Conservation (phyloP, 2,888 invertebrate species). For the Trachelus stipa region DNA sequence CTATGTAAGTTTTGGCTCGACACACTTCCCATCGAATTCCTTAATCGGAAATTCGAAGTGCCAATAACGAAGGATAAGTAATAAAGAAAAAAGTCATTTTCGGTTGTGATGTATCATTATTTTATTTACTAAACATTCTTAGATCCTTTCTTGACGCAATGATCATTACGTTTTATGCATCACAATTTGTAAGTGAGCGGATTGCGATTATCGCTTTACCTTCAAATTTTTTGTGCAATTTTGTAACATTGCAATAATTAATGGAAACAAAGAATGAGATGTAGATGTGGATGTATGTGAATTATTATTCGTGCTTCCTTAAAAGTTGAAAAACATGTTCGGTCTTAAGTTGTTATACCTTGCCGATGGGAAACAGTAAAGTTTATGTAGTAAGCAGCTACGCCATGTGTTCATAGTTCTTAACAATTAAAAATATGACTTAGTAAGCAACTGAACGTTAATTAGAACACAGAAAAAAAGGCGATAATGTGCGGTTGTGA, state of each 20-base stretch:
- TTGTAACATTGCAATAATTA: neutral
- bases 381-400: slow-evolving; percentile 1
- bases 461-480: slow-evolving; percentile 1
- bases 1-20: neutral
- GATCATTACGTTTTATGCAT: neutral
- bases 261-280: neutral
- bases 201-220: neutral
- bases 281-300: neutral
- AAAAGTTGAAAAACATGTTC: neutral
- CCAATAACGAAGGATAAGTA: neutral
- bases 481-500: slow-evolving; percentile 6
- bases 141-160: neutral
- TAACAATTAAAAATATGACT: slow-evolving; percentile 24
- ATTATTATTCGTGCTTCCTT: neutral
- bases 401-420: slow-evolving; percentile 40
- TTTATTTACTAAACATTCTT: neutral
- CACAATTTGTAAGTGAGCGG: neutral
- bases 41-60: neutral
- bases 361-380: neutral
- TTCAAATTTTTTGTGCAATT: neutral
- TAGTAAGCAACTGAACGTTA: slow-evolving; percentile 7
- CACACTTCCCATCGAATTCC: neutral
- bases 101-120: neutral
- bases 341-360: neutral
- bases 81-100: neutral